Base-by-base conservation (phyloP, 2,113 vertebrate species). In the Anarhynchus alexandrinus region DNA sequence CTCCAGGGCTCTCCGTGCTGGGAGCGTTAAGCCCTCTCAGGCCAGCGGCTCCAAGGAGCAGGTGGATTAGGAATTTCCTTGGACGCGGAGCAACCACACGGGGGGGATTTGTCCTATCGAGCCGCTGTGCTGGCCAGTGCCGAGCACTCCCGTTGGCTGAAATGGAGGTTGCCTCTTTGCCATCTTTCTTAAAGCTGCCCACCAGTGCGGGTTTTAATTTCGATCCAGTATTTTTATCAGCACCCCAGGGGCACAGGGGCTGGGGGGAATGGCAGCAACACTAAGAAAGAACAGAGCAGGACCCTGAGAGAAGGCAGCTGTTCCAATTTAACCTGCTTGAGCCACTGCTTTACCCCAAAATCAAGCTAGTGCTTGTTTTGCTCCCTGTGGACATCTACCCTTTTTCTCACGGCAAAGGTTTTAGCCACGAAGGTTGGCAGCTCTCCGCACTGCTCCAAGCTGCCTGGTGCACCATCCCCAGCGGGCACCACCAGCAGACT, bases 51-150 rank as follows among this genome's bases (percentile, higher is more conserved):
- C 86, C 61, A 43, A 40, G 77, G 76, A 86, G 90, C 85, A 69
- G 87, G 77, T 91, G 93, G 90, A 67, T 82, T 36, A 66, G 90
- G 72, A 81, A 67, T 77, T 76, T 29, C 64, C 67, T 89, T 13
- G 67, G 77, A 42, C 0, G 8, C 22, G 42, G 54, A 42, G 80
- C 40, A 66, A 36, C 36, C 26, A 66, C 22, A 38, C 1, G 1
- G 4, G 38, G 43, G 66, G 40, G 54, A 36, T 86, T 58, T 42
- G 18, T 45, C 47, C 57, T 21, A 2, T 4, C 0, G 2, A 65
- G 78, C 25, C 0, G 0, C 76, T 62, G 64, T 6, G 22, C 84
- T 47, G 23, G 43, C 45, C 47, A 27, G 27, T 10, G 61, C 32
- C 0, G 7, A 73, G 78, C 34, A 11, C 30, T 59, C 69, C 26